Conservation (phyloP, 2,797 vertebrate genomes). For the Enteromius mattozi region DNA sequence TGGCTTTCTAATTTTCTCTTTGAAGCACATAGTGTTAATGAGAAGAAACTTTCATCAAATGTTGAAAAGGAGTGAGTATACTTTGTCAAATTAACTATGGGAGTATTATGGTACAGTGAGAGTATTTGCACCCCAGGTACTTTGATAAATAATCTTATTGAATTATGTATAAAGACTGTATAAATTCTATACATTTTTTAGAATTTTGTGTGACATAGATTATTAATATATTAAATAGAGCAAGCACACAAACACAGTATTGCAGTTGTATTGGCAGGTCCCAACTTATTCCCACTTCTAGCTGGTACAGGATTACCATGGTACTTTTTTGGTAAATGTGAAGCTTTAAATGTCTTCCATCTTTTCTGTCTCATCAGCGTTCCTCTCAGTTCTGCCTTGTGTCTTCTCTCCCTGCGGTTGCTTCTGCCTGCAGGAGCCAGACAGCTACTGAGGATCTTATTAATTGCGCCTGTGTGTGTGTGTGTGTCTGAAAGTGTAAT, state of each 20-base stretch:
- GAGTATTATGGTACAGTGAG: background rate
- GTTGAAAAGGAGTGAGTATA: background rate
- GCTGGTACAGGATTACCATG: background rate
- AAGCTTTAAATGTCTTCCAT: background rate
- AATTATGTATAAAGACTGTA: too few species aligned
- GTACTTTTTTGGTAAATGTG: background rate
- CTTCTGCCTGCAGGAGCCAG: slow-evolving; percentile 75
- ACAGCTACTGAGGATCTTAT: slow-evolving; percentile 76
- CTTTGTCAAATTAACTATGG: background rate
- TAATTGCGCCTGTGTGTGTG: slow-evolving; percentile 60
- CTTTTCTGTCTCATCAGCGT: slow-evolving; percentile 1
- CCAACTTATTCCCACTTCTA: background rate
- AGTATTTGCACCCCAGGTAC: background rate
- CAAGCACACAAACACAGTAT: background rate
- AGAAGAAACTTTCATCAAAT: background rate
- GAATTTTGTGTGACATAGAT: too few species aligned
- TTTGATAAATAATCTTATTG: background rate
- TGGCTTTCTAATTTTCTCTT: background rate
- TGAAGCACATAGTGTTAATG: background rate
- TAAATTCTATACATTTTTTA: too few species aligned
- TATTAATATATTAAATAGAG: too few species aligned
- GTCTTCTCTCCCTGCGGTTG: slow-evolving; percentile 4
- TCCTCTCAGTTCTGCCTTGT: slow-evolving; percentile 6
- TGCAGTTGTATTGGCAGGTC: background rate
- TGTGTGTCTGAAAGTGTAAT: slow-evolving; percentile 30